Evolutionary conservation across 2,113 vertebrate species (phyloP).

Genomic region (Pterocles gutturalis): DNA sequence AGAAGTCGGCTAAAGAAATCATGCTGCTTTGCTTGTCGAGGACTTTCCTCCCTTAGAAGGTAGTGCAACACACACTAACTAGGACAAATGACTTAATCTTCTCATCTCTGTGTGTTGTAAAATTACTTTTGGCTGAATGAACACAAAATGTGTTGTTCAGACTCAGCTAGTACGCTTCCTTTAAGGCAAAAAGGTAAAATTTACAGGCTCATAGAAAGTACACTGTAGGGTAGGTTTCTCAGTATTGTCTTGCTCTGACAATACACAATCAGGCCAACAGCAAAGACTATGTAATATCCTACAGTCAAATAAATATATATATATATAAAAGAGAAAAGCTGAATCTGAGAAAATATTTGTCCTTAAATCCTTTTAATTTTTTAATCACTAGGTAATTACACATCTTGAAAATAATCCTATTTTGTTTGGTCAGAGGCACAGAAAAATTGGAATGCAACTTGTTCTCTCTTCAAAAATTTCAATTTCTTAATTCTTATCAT

Average conservation of each 20-base stretch:
- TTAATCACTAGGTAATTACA: neutral
- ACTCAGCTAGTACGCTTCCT: neutral
- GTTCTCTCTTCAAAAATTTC: neutral
- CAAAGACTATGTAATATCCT: neutral
- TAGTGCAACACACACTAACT: neutral
- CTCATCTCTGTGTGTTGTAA: neutral
- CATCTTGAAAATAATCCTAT: neutral
- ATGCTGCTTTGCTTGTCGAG: neutral
- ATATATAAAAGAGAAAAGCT: neutral
- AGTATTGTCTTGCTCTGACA: neutral
- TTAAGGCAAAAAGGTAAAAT: neutral
- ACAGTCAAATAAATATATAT: neutral
- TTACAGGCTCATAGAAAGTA: neutral
- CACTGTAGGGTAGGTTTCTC: neutral
- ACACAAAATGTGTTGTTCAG: neutral
- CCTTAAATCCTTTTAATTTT: neutral
- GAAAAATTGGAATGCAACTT: neutral
- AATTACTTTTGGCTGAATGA: neutral
- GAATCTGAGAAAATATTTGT: neutral
- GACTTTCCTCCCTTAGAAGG: neutral
- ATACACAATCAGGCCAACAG: neutral
- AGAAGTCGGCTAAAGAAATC: neutral
- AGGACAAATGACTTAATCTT: constrained; percentile 17
- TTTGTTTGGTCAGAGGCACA: neutral
- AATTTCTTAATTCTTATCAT: neutral